phyloP scores from a whole-genome alignment of 1,140 invertebrate genomes.

The Popillia japonica region DNA sequence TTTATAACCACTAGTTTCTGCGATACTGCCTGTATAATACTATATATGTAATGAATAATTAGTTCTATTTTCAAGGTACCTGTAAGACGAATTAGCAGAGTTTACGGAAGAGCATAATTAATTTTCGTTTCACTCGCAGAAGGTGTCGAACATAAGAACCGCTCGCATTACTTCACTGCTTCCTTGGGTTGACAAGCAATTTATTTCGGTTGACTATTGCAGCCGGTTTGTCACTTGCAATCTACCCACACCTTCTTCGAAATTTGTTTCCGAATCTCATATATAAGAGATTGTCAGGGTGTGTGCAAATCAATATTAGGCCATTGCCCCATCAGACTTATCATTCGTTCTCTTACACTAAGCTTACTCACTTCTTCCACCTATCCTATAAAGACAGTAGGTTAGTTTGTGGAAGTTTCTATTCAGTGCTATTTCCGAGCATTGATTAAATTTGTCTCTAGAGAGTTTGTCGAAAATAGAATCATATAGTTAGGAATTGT shows the following conservation, averaged over 20 bases:
- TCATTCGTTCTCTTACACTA: neutral
- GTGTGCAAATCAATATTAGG: neutral
- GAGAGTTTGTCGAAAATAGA: no score
- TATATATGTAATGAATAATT: neutral
- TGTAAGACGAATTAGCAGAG: neutral
- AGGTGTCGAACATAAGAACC: constrained; percentile 2
- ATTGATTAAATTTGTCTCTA: no score
- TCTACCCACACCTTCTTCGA: neutral
- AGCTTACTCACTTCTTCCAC: neutral
- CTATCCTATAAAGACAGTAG: neutral
- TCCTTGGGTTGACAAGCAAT: neutral
- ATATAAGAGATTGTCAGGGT: neutral
- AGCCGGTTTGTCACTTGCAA: neutral
- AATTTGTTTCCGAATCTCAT: neutral
- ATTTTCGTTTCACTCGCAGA: neutral
- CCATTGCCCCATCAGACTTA: neutral
- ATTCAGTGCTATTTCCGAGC: no score
- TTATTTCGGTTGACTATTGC: constrained; percentile 3
- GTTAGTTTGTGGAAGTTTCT: no score
- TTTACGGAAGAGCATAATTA: neutral
- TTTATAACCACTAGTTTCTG: no score
- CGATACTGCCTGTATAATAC: no score
- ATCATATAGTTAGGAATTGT: no score
- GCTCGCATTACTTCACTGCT: neutral
- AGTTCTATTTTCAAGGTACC: neutral